Conservation (phyloP, 2,113 vertebrate species). For the Gyps fulvus region DNA sequence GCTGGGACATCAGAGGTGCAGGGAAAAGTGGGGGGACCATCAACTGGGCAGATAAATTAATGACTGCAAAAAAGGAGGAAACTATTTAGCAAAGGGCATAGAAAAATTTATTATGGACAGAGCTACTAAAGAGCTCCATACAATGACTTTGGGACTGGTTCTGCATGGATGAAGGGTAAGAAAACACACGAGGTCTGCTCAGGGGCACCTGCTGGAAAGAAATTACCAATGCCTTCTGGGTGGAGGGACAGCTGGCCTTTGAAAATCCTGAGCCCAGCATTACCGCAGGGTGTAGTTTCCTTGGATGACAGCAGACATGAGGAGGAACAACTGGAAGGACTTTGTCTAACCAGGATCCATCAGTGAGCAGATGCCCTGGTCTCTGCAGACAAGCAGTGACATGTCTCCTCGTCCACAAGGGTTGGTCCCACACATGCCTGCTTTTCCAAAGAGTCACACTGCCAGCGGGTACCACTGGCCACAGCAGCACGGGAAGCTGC, state of each 20-base stretch:
- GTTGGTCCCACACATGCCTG: background rate
- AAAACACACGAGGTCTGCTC: background rate
- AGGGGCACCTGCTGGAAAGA: background rate
- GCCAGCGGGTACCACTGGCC: background rate
- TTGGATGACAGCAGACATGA: background rate
- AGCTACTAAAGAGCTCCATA: constrained; percentile 3
- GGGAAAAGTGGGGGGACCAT: background rate
- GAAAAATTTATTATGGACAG: constrained; percentile 55
- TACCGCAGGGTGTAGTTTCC: background rate
- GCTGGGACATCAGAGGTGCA: background rate
- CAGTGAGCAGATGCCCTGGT: background rate
- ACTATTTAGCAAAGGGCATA: constrained; percentile 36
- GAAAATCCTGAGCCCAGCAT: background rate
- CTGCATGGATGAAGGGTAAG: background rate
- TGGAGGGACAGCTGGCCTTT: background rate
- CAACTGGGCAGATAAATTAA: background rate
- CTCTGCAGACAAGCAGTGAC: background rate
- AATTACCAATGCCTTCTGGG: background rate
- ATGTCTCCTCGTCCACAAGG: background rate
- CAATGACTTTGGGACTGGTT: background rate
- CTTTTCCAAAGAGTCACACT: background rate
- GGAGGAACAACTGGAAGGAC: background rate
- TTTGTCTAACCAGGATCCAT: background rate
- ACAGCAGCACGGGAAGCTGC: background rate
- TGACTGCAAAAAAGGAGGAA: background rate